These are phyloP conservation scores for Archips xylosteana DNA, from an alignment of 2,888 invertebrate species.

Conservation along the genomic window DNA sequence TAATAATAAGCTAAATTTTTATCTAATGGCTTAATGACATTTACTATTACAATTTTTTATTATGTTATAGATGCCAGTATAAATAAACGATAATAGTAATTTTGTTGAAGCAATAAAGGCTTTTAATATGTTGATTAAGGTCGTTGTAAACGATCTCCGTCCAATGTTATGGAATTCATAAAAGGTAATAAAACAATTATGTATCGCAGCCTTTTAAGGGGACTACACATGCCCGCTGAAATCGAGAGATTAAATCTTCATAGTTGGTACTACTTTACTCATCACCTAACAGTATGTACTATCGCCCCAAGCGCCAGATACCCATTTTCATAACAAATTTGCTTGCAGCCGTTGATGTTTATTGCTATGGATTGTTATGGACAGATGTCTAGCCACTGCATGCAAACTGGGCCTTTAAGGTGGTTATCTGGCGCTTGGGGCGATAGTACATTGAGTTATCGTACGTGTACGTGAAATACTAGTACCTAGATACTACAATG, in stretches of 20 bases:
- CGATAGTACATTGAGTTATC: no score
- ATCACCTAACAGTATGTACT: no score
- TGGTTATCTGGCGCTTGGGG: no score
- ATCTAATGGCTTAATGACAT: constrained; percentile 29
- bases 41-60: constrained; percentile 26
- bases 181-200: constrained; percentile 3
- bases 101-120: constrained; percentile 6
- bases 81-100: constrained; percentile 5
- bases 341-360: no score
- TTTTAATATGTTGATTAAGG: constrained; percentile 11
- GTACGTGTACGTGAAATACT: no score
- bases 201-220: background rate
- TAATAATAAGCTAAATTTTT: constrained; percentile 23
- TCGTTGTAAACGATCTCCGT: background rate
- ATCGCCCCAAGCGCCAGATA: no score
- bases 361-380: no score
- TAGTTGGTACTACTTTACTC: background rate
- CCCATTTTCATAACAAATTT: no score
- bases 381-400: no score
- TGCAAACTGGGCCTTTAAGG: no score
- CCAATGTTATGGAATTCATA: constrained; percentile 9
- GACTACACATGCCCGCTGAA: background rate
- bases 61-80: constrained; percentile 17
- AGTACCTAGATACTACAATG: no score
- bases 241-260: background rate